Evolutionary conservation across 2,888 invertebrate genomes (phyloP).

Genomic region (Hedychridium roseum): DNA sequence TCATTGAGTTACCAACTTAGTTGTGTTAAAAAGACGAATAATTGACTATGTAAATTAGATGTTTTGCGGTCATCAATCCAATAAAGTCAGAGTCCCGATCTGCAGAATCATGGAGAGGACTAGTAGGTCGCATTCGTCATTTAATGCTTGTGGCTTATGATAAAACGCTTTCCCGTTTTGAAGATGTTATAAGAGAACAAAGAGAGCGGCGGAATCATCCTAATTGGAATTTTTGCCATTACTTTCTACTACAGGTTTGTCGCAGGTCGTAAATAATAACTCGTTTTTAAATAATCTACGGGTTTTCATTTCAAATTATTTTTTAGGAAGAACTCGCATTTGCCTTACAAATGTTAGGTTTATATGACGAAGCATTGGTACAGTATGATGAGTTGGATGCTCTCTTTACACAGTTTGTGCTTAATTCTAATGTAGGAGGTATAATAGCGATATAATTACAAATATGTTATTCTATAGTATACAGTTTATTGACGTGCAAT

Average conservation of each 20-base stretch:
- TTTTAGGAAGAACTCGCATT: constrained; percentile 92
- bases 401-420: constrained; percentile 93
- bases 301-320: constrained; percentile 7
- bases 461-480: not conserved
- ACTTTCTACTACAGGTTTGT: constrained; percentile 93
- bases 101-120: constrained; percentile 88
- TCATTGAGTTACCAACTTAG: too few species aligned
- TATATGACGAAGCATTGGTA: constrained; percentile 92
- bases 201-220: constrained; percentile 89
- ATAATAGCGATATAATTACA: constrained; percentile 23
- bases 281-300: constrained; percentile 1
- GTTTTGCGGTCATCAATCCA: constrained; percentile 90
- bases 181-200: constrained; percentile 88
- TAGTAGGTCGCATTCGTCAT: constrained; percentile 83
- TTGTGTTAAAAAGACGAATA: constrained; percentile 55
- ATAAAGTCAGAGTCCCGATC: constrained; percentile 88
- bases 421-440: constrained; percentile 88
- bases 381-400: constrained; percentile 98
- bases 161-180: constrained; percentile 83
- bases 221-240: constrained; percentile 94
- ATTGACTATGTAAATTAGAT: too few species aligned
- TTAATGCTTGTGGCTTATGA: constrained; percentile 88
- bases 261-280: constrained; percentile 27
- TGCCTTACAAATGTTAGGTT: constrained; percentile 91
- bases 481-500: constrained; percentile 1